Base-by-base conservation (phyloP, 2,113 vertebrate genomes). In the Lutjanus erythropterus region DNA sequence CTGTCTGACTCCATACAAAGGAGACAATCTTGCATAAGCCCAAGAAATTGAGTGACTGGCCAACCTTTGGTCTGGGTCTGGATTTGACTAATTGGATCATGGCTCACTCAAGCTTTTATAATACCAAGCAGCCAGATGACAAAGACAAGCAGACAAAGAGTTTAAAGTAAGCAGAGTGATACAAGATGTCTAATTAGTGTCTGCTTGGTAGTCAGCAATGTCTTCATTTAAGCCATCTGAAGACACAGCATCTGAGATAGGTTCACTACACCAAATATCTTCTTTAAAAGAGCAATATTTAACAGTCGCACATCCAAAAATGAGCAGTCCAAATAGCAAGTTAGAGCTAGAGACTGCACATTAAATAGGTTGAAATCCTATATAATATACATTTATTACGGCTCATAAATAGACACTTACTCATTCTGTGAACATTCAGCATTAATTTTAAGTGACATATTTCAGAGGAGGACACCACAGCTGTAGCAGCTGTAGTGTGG, bases 81-180 rank as follows among this genome's bases (percentile, higher is more conserved):
- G 86, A 90, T 82, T 85, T 80, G 52, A 84, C 89, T 91, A 88
- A 92, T 92, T 88, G 88, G 89, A 91, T 90, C 80, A 58, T 14
- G 60, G 55, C 44, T 79, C 83, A 71, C 44, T 86, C 69, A 53
- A 81, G 85, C 89, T 83, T 88, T 78, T 46, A 76, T 88, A 92
- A 88, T 78, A 11, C 84, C 71, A 46, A 71, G 77, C 61, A 39
- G 82, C 78, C 73, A 83, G 75, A 62, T 74, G 70, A 85, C 80
- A 68, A 46, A 75, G 64, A 69, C 55, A 37, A 33, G 53, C 72
- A 46, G 71, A 78, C 80, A 64, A 81, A 60, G 64, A 53, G 61
- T 78, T 81, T 31, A 33, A 70, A 77, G 59, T 3, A 23, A 33
- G 56, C 31, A 25, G 41, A 71, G 69, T n/a, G 18, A 73, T 16